Evolutionary conservation across 2,888 invertebrate species (phyloP).

Genomic region (Stenotaenia linearis): DNA sequence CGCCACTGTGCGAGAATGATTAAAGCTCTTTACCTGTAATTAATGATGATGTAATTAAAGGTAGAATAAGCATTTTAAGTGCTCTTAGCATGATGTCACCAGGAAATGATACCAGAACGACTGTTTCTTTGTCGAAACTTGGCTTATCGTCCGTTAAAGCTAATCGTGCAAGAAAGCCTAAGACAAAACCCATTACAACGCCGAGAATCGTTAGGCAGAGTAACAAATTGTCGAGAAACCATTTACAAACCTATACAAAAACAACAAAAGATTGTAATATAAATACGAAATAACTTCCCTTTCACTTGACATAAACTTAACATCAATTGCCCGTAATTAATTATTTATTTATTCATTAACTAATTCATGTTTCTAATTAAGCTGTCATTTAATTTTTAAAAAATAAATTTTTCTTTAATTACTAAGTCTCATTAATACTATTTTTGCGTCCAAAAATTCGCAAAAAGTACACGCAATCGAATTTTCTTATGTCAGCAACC

Average conservation of each 20-base stretch:
- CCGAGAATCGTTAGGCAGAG: constrained; percentile 56
- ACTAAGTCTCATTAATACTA: too few relatives aligned
- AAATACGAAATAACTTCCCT: neutral
- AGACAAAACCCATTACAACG: constrained; percentile 56
- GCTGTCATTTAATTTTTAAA: too few relatives aligned
- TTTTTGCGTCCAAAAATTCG: too few relatives aligned
- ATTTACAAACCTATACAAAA: constrained; percentile 42
- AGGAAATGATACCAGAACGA: constrained; percentile 59
- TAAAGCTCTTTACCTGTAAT: constrained; percentile 56
- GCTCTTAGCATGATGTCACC: constrained; percentile 63
- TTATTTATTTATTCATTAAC: neutral
- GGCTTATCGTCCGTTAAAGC: constrained; percentile 40
- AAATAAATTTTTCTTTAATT: too few relatives aligned
- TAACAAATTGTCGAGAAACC: constrained; percentile 54
- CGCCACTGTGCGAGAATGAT: too few relatives aligned
- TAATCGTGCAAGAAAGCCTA: constrained; percentile 55
- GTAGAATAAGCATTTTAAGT: constrained; percentile 63
- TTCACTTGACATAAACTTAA: neutral
- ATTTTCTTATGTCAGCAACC: too few relatives aligned
- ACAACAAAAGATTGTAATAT: neutral
- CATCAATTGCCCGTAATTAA: too few relatives aligned
- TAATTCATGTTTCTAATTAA: neutral
- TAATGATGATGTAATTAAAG: constrained; percentile 60
- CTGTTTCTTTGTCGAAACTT: constrained; percentile 49
- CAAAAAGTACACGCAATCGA: too few relatives aligned